Conservation (phyloP, 2,888 invertebrate species). For the Ophion ventricosus region DNA sequence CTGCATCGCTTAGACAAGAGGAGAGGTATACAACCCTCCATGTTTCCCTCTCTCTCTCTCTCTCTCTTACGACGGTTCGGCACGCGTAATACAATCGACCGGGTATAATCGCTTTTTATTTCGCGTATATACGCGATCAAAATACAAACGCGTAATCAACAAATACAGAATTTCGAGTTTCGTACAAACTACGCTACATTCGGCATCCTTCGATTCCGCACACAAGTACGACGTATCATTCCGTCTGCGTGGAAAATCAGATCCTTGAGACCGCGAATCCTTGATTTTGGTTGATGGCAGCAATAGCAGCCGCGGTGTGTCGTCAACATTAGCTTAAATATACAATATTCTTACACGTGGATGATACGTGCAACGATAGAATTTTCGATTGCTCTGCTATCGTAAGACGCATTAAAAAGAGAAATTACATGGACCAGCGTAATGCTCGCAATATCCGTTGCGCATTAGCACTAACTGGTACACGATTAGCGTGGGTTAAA, state of each 20-base stretch:
- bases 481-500: conserved; percentile 6
- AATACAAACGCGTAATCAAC: conserved; percentile 32
- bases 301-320: no score
- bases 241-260: background rate
- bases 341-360: background rate
- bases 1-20: conserved; percentile 65
- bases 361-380: no score
- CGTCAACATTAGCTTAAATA: no score
- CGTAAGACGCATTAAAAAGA: background rate
- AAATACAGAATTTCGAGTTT: background rate
- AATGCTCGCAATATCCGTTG: conserved; percentile 15
- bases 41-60: conserved; percentile 24
- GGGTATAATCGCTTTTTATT: conserved; percentile 68
- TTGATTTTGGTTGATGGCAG: background rate
- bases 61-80: conserved; percentile 46
- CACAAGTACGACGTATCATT: background rate
- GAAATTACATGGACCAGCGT: conserved; percentile 15
- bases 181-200: background rate
- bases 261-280: background rate
- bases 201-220: background rate
- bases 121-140: conserved; percentile 67
- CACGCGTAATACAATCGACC: conserved; percentile 78
- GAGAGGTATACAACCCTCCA: conserved; percentile 25
- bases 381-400: no score
- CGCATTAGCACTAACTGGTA: conserved; percentile 14